phyloP scores from a whole-genome alignment of 2,797 vertebrate genomes.

The Poecilia velifera region DNA sequence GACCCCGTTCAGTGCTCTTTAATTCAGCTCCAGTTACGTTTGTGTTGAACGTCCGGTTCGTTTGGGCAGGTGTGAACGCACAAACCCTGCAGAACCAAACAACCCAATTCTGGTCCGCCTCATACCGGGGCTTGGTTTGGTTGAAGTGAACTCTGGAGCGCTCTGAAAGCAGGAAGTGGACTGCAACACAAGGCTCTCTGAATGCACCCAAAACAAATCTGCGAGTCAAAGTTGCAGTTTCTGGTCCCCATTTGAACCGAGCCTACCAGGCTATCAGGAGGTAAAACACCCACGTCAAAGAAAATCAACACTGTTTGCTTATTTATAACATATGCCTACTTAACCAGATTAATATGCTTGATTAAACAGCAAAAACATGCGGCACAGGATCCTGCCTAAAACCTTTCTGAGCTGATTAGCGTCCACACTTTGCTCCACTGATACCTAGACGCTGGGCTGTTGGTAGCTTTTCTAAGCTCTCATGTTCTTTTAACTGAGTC shows the following conservation, averaged over 20 bases:
- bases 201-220: no score
- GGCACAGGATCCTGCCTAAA: constrained; percentile 1
- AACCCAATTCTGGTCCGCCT: not conserved
- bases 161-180: not conserved
- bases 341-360: constrained; percentile 14
- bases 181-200: no score
- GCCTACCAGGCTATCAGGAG: not conserved
- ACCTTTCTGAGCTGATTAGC: not conserved
- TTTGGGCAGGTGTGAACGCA: not conserved
- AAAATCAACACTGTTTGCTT: not conserved
- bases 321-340: not conserved
- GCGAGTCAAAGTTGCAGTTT: not conserved
- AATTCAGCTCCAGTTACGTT: not conserved
- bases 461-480: constrained; percentile 8
- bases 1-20: not conserved
- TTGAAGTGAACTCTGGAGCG: not conserved
- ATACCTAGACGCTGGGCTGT: constrained; percentile 14
- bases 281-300: not conserved
- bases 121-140: not conserved
- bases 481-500: constrained; percentile 33
- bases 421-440: not conserved
- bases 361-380: constrained; percentile 17
- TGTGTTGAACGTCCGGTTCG: not conserved
- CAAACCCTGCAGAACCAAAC: not conserved
- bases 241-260: not conserved